Evolutionary conservation across 2,888 invertebrate genomes (phyloP).

Genomic region (Tipula helvola): DNA sequence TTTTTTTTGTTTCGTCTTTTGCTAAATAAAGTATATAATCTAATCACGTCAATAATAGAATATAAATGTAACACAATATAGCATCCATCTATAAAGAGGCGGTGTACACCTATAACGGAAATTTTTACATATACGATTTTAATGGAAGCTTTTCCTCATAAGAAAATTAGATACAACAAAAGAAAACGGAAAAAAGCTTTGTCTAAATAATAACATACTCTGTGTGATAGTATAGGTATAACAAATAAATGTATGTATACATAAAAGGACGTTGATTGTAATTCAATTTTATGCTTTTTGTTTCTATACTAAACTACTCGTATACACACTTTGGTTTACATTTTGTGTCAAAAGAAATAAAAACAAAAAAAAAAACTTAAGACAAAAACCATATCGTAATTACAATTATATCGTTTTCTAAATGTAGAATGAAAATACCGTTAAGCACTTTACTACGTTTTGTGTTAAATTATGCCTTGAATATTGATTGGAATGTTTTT

Average conservation of each 20-base stretch:
- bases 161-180: not conserved
- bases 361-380: not conserved
- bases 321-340: not conserved
- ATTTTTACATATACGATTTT: not conserved
- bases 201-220: not conserved
- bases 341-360: not conserved
- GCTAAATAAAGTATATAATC: not conserved
- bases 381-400: not conserved
- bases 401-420: not conserved
- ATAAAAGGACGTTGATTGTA: not conserved
- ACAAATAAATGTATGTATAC: not conserved
- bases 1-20: not conserved
- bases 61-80: not conserved
- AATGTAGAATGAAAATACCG: not conserved
- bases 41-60: not conserved
- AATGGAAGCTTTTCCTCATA: not conserved
- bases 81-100: not conserved
- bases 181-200: not conserved
- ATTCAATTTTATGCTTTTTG: not conserved
- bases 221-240: not conserved
- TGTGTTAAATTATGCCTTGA: not conserved
- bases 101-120: not conserved
- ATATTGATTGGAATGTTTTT: not conserved
- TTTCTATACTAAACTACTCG: not conserved
- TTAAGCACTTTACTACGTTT: not conserved